Evolutionary conservation across 2,113 vertebrate species (phyloP).

Genomic region (Sander lucioperca): DNA sequence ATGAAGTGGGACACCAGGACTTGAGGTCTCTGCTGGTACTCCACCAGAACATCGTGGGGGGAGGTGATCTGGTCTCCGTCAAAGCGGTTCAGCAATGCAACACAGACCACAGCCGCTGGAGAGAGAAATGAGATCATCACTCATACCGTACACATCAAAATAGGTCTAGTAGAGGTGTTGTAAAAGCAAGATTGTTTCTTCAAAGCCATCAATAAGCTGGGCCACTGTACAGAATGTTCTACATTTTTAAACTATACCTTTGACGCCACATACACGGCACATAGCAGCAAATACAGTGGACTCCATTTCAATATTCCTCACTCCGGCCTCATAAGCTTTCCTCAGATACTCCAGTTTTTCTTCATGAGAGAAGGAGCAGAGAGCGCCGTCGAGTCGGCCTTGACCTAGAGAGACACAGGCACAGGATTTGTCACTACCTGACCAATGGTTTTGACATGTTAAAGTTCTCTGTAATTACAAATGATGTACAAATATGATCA

Average conservation of each 20-base stretch:
- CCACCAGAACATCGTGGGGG: conserved; percentile 84
- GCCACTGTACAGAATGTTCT: neutral
- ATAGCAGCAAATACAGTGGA: conserved; percentile 90
- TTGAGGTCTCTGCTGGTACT: conserved; percentile 89
- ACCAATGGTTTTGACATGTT: neutral
- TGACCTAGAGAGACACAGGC: conserved; percentile 80
- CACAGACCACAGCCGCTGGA: conserved; percentile 91
- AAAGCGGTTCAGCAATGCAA: conserved; percentile 88
- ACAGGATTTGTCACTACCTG: conserved; percentile 20
- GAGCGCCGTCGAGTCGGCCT: conserved; percentile 87
- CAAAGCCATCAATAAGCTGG: neutral
- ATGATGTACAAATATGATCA: neutral
- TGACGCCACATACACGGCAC: conserved; percentile 89
- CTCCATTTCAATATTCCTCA: conserved; percentile 94
- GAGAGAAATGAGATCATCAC: conserved; percentile 23
- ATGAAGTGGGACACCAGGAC: conserved; percentile 88
- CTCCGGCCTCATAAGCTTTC: conserved; percentile 83
- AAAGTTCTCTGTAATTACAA: neutral
- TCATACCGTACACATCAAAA: neutral
- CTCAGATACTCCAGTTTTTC: conserved; percentile 90
- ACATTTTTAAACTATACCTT: conserved; percentile 76
- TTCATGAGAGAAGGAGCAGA: conserved; percentile 90
- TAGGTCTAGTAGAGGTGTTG: neutral
- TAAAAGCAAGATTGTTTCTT: neutral
- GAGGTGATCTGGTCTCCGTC: conserved; percentile 90